These are phyloP conservation scores for Augiades crinisus DNA, from an alignment of 2,888 invertebrate genomes.

Conservation along the genomic window DNA sequence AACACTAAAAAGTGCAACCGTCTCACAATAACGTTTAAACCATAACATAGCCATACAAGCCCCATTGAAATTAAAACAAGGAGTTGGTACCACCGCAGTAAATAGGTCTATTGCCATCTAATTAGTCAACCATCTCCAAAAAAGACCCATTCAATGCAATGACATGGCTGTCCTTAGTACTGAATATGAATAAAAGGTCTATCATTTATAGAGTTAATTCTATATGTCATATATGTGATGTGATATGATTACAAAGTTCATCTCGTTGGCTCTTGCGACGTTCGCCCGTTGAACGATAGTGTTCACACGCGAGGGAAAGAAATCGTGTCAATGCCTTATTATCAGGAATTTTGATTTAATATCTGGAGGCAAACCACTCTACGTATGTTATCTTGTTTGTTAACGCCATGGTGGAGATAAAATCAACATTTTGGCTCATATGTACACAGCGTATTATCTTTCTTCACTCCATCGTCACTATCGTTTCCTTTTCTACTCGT, in stretches of 20 bases:
- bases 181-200: too few relatives aligned
- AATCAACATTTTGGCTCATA: slow-evolving; percentile 59
- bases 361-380: slow-evolving; percentile 59
- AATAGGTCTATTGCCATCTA: too few relatives aligned
- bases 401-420: slow-evolving; percentile 59
- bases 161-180: too few relatives aligned
- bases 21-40: too few relatives aligned
- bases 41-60: too few relatives aligned
- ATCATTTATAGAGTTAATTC: neutral
- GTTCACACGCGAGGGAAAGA: slow-evolving; percentile 40
- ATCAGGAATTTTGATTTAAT: slow-evolving; percentile 68
- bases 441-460: slow-evolving; percentile 45
- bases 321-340: slow-evolving; percentile 66
- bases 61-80: too few relatives aligned
- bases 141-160: too few relatives aligned
- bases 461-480: slow-evolving; percentile 38
- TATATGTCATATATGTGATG: too few relatives aligned
- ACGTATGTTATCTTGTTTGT: slow-evolving; percentile 66
- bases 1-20: too few relatives aligned
- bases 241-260: neutral
- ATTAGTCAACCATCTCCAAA: too few relatives aligned
- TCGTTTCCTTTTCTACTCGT: slow-evolving; percentile 20
- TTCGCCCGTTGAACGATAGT: slow-evolving; percentile 36
- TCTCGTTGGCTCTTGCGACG: slow-evolving; percentile 7
- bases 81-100: too few relatives aligned